Conservation (phyloP, 2,797 vertebrate genomes). For the Oceanodroma leucorhoa region DNA sequence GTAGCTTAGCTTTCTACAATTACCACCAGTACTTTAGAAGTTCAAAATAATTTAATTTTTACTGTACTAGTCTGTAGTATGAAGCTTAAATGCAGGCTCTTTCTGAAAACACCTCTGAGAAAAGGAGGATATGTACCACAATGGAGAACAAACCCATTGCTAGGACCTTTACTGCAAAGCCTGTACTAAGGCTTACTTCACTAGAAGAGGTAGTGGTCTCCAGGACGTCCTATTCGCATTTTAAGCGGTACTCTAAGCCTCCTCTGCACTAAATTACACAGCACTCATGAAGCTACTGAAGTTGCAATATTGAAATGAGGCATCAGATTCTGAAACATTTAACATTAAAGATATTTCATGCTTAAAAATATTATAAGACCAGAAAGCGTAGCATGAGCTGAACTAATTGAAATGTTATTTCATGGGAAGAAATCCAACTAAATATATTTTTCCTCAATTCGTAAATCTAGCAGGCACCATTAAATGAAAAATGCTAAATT, state of each 20-base stretch:
- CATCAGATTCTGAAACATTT: not conserved
- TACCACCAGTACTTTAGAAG: not conserved
- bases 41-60: not conserved
- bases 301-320: not conserved
- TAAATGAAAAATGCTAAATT: not conserved
- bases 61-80: not conserved
- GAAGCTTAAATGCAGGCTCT: not conserved
- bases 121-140: not conserved
- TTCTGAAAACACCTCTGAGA: not conserved
- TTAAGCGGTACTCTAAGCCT: not conserved
- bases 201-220: not conserved
- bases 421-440: not conserved
- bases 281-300: not conserved
- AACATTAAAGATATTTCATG: not conserved
- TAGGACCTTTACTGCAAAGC: not conserved
- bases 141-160: not conserved
- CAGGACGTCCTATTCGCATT: not conserved
- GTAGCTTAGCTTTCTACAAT: not conserved
- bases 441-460: not conserved
- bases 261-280: not conserved
- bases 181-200: not conserved
- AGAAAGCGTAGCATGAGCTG: not conserved
- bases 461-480: not conserved
- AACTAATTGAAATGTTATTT: conserved; percentile 17
- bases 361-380: not conserved